Evolutionary conservation across 2,888 invertebrate species (phyloP).

Genomic region (Acleris literana): DNA sequence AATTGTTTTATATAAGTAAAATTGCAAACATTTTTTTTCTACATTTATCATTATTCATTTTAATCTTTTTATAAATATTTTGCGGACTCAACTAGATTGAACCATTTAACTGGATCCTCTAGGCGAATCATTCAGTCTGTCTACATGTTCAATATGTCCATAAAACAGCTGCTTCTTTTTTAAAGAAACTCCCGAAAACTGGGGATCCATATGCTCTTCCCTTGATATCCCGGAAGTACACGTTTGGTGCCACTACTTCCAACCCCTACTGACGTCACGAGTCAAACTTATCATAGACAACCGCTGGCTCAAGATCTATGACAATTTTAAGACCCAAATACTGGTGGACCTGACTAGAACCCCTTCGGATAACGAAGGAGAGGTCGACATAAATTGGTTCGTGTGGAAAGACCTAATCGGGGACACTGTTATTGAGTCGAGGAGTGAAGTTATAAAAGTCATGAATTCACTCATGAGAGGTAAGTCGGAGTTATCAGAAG

Average conservation of each 20-base stretch:
- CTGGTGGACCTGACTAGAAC: constrained; percentile 69
- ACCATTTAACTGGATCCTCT: too few species aligned
- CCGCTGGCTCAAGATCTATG: constrained; percentile 70
- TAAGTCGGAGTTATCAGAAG: constrained; percentile 40
- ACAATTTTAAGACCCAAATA: constrained; percentile 66
- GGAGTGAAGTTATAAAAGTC: constrained; percentile 72
- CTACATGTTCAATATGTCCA: not conserved
- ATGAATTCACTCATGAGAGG: constrained; percentile 80
- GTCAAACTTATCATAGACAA: constrained; percentile 85
- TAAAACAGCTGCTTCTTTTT: constrained; percentile 29
- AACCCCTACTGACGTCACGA: constrained; percentile 88
- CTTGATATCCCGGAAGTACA: constrained; percentile 83
- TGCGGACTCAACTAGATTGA: too few species aligned
- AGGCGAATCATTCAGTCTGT: too few species aligned
- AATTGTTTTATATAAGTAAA: too few species aligned
- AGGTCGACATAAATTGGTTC: constrained; percentile 87
- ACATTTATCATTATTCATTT: too few species aligned
- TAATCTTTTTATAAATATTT: too few species aligned
- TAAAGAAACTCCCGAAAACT: constrained; percentile 84
- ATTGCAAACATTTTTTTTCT: too few species aligned
- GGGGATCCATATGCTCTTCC: constrained; percentile 85
- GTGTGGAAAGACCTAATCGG: constrained; percentile 88
- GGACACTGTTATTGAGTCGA: constrained; percentile 75
- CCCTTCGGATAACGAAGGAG: constrained; percentile 71
- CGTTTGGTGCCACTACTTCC: constrained; percentile 89